Evolutionary conservation across 2,113 vertebrate genomes (phyloP).

Genomic region (Cichladusa arquata): DNA sequence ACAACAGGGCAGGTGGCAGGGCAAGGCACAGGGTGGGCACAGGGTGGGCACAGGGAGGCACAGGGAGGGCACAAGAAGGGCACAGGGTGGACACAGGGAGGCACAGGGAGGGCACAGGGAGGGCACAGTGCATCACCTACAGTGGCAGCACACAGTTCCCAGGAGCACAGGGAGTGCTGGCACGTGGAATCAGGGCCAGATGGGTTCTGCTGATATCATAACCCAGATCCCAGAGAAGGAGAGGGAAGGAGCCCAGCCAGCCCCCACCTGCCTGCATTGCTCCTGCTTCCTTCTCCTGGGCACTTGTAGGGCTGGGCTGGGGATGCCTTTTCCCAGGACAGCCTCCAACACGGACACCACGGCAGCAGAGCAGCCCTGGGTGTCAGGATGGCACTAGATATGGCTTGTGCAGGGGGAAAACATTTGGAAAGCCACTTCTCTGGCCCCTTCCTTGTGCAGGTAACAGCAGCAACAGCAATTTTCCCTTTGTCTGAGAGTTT

Average conservation of each 20-base stretch:
- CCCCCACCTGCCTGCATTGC: background rate
- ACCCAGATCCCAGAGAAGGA: background rate
- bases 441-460: background rate
- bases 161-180: background rate
- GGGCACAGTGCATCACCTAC: fast-evolving
- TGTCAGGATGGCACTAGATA: background rate
- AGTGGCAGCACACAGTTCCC: fast-evolving
- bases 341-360: background rate
- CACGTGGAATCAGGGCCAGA: fast-evolving
- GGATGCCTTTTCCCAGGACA: background rate
- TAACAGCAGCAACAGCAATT: background rate
- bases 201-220: background rate
- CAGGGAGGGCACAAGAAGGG: too few relatives aligned
- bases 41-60: background rate
- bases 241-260: background rate
- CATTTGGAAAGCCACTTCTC: background rate
- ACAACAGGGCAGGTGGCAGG: background rate
- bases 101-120: background rate
- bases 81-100: background rate
- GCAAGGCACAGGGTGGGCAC: background rate
- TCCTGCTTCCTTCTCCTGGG: background rate
- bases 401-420: background rate
- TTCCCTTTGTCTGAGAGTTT: background rate
- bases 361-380: fast-evolving
- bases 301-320: background rate